Base-by-base conservation (phyloP, 1,140 invertebrate genomes). In the Calephelis virginiensis region DNA sequence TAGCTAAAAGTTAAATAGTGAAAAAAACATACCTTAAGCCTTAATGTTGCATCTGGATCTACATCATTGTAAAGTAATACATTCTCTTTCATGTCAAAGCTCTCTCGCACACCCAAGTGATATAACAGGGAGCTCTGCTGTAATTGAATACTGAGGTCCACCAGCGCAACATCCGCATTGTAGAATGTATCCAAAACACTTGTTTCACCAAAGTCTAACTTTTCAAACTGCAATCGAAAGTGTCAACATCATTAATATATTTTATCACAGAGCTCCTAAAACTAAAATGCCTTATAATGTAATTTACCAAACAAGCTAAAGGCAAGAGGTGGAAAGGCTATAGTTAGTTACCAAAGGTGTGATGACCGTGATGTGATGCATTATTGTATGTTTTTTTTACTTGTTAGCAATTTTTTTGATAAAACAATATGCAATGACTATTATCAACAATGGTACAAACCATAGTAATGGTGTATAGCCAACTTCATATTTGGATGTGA, bases 61-160 rank as follows among this genome's bases (percentile, higher is more conserved):
- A 93, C 93, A 92, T 99, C 98, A 93, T 98, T 97, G 82, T 96
- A 98, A 4, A 99, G 93, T 11, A 99, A 89, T 68, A 99, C 97
- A 91, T 99, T 99, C 84, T 99, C 97, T 83, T 97, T 98, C 98
- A 99, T 99, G 59, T 96, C 96, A 93, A 99, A 99, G 86, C 97
- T 99, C 90, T 99, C 98, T 65, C 99, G 92, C 0, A 99, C 97
- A 38, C 98, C 99, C 49, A 99, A 93, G 89, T 99, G 98, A 92
- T 99, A 99, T 78, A 98, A 97, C 28, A 99, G 92, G 0, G 97
- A 95, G 77, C 95, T 96, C 85, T 98, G 97, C 90, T 99, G 98
- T 45, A 96, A 84, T 80, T 97, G 94, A 59, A 98, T 92, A 50
- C 97, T 98, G 73, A 99, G 93, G 92, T 99, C 99, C 43, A 99